Percentiles rank a stretch among this genome's conserved stretches.
These are phyloP conservation scores for Hemiprocne comata DNA, from an alignment of 2,113 vertebrate genomes.

Conservation along the genomic window DNA sequence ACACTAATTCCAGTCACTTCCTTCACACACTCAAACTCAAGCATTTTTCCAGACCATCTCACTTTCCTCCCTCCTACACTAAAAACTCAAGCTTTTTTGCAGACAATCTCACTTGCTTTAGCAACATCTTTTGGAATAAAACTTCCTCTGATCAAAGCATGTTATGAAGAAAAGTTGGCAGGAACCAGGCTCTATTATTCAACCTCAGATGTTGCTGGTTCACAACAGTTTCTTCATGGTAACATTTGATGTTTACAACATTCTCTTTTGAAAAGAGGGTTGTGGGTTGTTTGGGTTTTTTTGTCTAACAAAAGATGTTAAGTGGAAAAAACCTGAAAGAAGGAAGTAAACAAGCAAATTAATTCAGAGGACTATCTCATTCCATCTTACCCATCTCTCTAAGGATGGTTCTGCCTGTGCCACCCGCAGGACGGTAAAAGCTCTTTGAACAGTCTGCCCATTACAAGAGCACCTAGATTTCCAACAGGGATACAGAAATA, in stretches of 20 bases:
- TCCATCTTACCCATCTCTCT: neutral
- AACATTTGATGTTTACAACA: neutral
- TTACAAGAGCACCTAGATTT: neutral
- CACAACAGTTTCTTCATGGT: neutral
- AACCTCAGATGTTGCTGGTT: neutral
- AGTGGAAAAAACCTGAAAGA: neutral
- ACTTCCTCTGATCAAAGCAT: slow-evolving; percentile 23
- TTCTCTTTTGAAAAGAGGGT: neutral
- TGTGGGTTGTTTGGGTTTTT: no score
- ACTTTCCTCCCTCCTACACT: neutral
- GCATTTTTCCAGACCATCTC: neutral
- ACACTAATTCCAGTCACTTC: neutral
- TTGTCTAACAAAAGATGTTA: neutral
- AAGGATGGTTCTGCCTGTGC: neutral
- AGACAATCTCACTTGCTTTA: neutral
- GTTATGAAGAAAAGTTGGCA: neutral
- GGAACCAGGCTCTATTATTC: neutral
- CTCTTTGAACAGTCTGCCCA: neutral
- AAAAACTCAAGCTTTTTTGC: neutral
- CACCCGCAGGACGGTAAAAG: neutral
- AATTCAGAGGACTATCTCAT: neutral
- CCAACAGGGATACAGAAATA: neutral
- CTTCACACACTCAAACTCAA: neutral
- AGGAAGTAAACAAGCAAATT: neutral
- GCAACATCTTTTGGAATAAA: neutral